Conservation (phyloP, 2,888 invertebrate species). For the Abrostola tripartita region DNA sequence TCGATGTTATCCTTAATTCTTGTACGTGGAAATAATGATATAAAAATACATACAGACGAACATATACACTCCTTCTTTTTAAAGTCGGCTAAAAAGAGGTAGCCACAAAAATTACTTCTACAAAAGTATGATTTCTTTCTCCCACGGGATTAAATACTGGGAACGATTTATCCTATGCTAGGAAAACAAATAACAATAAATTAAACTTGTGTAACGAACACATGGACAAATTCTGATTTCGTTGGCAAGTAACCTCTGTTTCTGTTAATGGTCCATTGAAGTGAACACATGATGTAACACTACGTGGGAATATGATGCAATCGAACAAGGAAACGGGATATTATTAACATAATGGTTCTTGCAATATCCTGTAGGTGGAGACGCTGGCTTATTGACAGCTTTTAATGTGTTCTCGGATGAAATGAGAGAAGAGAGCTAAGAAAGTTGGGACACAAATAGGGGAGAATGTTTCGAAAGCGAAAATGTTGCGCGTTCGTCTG, state of each 20-base stretch:
- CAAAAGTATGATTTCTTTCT: neutral
- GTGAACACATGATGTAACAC: slow-evolving; percentile 73
- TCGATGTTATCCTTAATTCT: no score
- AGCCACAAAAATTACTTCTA: no score
- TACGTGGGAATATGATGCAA: slow-evolving; percentile 77
- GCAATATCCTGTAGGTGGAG: slow-evolving; percentile 64
- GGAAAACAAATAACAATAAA: slow-evolving; percentile 21
- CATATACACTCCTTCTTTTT: no score
- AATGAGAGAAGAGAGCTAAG: slow-evolving; percentile 10
- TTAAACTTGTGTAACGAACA: slow-evolving; percentile 55
- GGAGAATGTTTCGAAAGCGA: no score
- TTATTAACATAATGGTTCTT: slow-evolving; percentile 65
- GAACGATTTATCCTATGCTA: neutral
- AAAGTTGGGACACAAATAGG: no score
- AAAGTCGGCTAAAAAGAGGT: no score
- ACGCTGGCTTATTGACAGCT: slow-evolving; percentile 51
- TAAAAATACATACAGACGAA: no score
- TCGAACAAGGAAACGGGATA: slow-evolving; percentile 65
- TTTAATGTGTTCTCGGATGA: slow-evolving; percentile 38
- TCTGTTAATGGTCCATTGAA: slow-evolving; percentile 72
- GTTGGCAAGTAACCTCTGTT: slow-evolving; percentile 64
- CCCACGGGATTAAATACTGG: neutral
- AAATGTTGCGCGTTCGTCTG: no score
- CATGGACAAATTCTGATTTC: slow-evolving; percentile 70
- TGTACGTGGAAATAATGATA: no score